These are phyloP conservation scores for Laupala kohalensis DNA, from an alignment of 1,140 invertebrate species.

Conservation along the genomic window DNA sequence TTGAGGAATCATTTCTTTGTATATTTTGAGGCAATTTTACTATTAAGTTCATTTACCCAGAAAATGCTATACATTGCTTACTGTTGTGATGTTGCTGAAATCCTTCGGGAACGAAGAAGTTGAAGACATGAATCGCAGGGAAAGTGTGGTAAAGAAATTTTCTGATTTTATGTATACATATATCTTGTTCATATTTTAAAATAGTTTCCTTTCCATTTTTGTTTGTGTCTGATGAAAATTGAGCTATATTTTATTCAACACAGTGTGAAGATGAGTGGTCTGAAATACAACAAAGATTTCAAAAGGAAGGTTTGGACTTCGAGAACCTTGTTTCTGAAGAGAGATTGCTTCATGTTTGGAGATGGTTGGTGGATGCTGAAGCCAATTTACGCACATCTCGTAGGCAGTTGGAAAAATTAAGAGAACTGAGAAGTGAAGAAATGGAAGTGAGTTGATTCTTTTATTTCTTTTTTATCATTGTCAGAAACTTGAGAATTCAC, in stretches of 20 bases:
- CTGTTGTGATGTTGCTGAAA: neutral
- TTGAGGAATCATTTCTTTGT: too few relatives aligned
- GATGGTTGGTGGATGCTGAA: slow-evolving; percentile 30
- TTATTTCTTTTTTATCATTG: too few relatives aligned
- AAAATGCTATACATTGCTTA: neutral
- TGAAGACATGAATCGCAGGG: slow-evolving; percentile 6
- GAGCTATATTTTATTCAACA: neutral
- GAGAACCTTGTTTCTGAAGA: slow-evolving; percentile 21
- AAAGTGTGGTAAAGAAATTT: slow-evolving; percentile 1
- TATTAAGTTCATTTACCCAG: neutral
- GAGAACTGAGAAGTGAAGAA: slow-evolving; percentile 27
- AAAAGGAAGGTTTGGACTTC: slow-evolving; percentile 25
- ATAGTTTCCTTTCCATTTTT: neutral
- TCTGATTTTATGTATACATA: too few relatives aligned
- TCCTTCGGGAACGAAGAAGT: neutral
- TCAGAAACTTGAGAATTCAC: too few relatives aligned
- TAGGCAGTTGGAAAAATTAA: slow-evolving; percentile 28
- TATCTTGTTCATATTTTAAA: too few relatives aligned
- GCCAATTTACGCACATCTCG: slow-evolving; percentile 27
- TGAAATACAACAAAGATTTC: slow-evolving; percentile 24
- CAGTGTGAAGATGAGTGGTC: slow-evolving; percentile 25
- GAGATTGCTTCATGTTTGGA: slow-evolving; percentile 26
- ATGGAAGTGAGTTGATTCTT: slow-evolving; percentile 20
- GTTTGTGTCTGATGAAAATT: too few relatives aligned
- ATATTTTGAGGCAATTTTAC: too few relatives aligned